Percentiles rank a stretch among this genome's conserved stretches.
Conservation (phyloP, 2,888 invertebrate species). For the Cylindroiulus punctatus region DNA sequence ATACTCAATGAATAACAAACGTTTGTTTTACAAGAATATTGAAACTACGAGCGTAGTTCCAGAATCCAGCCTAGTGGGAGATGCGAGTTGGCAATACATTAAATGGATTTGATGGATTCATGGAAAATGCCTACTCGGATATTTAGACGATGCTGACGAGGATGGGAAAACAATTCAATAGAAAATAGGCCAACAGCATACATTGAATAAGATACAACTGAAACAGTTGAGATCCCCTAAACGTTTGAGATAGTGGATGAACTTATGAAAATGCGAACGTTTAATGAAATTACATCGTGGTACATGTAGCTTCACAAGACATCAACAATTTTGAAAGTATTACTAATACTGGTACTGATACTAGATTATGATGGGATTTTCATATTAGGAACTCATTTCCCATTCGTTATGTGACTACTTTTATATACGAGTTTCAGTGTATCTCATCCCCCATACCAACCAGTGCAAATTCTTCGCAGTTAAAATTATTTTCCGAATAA, state of each 20-base stretch:
- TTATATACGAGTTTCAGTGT: too few relatives aligned
- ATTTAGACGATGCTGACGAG: neutral
- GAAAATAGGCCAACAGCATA: neutral
- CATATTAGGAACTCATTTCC: too few relatives aligned
- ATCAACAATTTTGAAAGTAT: too few relatives aligned
- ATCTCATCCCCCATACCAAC: too few relatives aligned
- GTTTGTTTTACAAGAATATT: conserved; percentile 45
- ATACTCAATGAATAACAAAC: conserved; percentile 43
- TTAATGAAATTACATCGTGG: too few relatives aligned
- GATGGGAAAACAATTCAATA: neutral
- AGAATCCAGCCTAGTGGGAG: neutral
- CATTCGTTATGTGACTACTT: too few relatives aligned
- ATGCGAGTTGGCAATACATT: neutral
- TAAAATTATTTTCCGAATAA: neutral
- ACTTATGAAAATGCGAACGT: too few relatives aligned
- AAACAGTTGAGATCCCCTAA: too few relatives aligned
- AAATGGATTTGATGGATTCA: neutral
- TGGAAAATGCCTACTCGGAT: neutral
- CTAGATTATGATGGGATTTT: too few relatives aligned
- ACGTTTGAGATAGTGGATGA: too few relatives aligned
- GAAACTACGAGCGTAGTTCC: neutral
- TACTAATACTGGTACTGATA: too few relatives aligned
- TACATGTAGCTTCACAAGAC: too few relatives aligned
- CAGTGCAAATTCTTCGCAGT: neutral
- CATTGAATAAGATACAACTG: neutral